Percentiles rank a stretch among this genome's conserved stretches.
phyloP scores from a whole-genome alignment of 1,140 invertebrate genomes.

The Halesus radiatus region DNA sequence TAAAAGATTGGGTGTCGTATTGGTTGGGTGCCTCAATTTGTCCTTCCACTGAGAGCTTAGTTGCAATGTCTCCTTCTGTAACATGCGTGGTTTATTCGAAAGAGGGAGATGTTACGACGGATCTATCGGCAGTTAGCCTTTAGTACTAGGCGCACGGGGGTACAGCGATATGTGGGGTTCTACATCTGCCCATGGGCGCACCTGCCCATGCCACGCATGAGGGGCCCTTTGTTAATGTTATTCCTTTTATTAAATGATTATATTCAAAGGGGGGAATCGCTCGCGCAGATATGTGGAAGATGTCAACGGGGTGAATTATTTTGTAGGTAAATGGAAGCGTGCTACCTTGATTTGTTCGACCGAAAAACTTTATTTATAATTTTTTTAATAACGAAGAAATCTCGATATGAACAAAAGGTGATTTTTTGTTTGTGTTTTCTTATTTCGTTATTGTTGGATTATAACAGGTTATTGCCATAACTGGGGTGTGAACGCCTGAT shows the following conservation, averaged over 20 bases:
- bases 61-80: too few relatives aligned
- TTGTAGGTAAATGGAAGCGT: neutral
- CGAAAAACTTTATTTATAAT: neutral
- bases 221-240: constrained; percentile 16
- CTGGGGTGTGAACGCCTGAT: too few relatives aligned
- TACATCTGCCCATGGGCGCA: constrained; percentile 33
- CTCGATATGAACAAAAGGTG: neutral
- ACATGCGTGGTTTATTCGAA: too few relatives aligned
- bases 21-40: neutral
- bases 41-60: too few relatives aligned
- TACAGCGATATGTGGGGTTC: neutral
- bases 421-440: too few relatives aligned
- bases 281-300: constrained; percentile 5
- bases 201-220: constrained; percentile 3
- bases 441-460: too few relatives aligned
- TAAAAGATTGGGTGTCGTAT: constrained; percentile 30
- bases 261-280: constrained; percentile 11
- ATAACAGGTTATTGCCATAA: too few relatives aligned
- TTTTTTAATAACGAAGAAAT: neutral
- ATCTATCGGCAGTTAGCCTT: too few relatives aligned
- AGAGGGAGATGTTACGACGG: too few relatives aligned
- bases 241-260: constrained; percentile 9
- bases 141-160: neutral
- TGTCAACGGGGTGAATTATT: constrained; percentile 9
- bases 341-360: neutral